Evolutionary conservation across 2,888 invertebrate species (phyloP).

Genomic region (Dolichomitus sp.): DNA sequence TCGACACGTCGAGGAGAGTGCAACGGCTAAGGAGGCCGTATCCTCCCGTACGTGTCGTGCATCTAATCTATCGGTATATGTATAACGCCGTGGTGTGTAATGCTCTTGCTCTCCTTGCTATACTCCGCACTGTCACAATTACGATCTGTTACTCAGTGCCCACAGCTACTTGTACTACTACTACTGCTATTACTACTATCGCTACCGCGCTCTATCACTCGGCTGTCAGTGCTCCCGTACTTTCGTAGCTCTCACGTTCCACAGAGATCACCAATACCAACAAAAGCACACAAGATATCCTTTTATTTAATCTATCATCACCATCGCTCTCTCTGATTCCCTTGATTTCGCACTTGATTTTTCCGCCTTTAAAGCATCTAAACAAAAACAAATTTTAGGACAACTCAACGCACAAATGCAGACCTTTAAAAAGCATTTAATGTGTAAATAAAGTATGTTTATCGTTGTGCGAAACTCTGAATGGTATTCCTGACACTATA

Average conservation of each 20-base stretch:
- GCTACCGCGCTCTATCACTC: constrained; percentile 5
- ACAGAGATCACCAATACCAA: background rate
- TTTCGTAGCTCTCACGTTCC: constrained; percentile 9
- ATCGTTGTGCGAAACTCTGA: background rate
- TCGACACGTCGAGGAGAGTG: constrained; percentile 53
- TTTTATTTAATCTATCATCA: no score
- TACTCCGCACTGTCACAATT: constrained; percentile 10
- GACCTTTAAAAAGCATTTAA: background rate
- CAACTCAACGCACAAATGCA: no score
- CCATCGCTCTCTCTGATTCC: no score
- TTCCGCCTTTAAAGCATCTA: no score
- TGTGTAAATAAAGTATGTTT: background rate
- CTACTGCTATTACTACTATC: background rate
- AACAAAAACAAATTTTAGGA: no score
- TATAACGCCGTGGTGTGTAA: constrained; percentile 34
- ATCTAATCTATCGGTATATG: constrained; percentile 59
- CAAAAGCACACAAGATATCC: no score
- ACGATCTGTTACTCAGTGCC: background rate
- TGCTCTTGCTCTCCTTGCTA: constrained; percentile 27
- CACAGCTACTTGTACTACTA: no score
- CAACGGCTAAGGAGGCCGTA: constrained; percentile 65
- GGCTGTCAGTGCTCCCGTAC: background rate
- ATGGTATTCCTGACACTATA: background rate
- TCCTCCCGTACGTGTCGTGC: constrained; percentile 66
- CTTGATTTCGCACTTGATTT: no score